Conservation (phyloP, 2,888 invertebrate genomes). For the Julus scanicus region DNA sequence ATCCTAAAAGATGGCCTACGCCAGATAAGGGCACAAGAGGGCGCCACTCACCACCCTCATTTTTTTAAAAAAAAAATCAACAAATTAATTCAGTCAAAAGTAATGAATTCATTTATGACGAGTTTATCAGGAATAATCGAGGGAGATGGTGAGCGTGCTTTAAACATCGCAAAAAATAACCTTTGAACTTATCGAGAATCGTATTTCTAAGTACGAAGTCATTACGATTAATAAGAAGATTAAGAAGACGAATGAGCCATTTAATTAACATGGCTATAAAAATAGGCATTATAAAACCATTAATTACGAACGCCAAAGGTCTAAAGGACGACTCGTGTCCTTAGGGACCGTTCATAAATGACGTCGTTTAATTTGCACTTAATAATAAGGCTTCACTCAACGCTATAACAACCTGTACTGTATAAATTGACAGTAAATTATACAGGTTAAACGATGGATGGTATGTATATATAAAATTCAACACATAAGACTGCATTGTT, state of each 20-base stretch:
- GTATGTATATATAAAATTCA: no score
- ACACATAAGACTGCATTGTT: no score
- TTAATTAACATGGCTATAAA: not conserved
- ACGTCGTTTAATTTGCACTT: not conserved
- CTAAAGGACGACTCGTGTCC: not conserved
- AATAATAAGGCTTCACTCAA: not conserved
- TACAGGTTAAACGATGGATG: no score
- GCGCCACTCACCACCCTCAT: not conserved
- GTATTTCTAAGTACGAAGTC: not conserved
- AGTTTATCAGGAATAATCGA: not conserved
- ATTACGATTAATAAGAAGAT: not conserved
- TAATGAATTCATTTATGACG: not conserved
- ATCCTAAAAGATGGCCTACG: not conserved
- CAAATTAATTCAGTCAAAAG: not conserved
- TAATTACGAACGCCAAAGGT: not conserved
- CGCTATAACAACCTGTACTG: no score
- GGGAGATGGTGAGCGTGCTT: not conserved
- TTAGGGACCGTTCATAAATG: not conserved
- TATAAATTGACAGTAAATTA: no score
- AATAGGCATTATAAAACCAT: slow-evolving; percentile 2
- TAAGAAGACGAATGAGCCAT: not conserved
- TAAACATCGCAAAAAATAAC: not conserved
- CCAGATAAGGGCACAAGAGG: not conserved
- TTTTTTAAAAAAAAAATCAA: not conserved
- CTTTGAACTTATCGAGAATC: not conserved